These are phyloP conservation scores for Ganaspis brasiliensis DNA, from an alignment of 2,888 invertebrate species.

Conservation along the genomic window DNA sequence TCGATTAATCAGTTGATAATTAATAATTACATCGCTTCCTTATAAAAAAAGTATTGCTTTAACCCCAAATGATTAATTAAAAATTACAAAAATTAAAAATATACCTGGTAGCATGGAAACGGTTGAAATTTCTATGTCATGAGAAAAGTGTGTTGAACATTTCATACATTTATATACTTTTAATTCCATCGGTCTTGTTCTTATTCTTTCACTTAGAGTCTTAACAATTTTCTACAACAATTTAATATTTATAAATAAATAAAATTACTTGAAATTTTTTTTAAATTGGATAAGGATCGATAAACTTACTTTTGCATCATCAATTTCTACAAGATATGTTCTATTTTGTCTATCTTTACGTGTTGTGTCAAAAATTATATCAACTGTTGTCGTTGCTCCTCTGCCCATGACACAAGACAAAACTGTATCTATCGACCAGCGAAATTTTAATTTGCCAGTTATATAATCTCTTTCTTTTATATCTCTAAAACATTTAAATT, in stretches of 20 bases:
- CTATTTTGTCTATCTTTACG: constrained; percentile 83
- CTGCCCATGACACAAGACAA: constrained; percentile 77
- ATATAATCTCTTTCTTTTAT: constrained; percentile 82
- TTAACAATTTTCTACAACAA: constrained; percentile 80
- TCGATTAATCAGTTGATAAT: not conserved
- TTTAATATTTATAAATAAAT: constrained; percentile 32
- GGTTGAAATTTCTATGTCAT: constrained; percentile 78
- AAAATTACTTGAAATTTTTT: not conserved
- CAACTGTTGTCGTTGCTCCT: constrained; percentile 81
- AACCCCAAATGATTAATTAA: no score
- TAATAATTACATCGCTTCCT: no score
- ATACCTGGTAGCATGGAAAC: constrained; percentile 61
- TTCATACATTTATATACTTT: constrained; percentile 83
- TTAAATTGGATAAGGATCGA: no score
- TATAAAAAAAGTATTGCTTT: constrained; percentile 37
- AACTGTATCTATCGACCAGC: constrained; percentile 76
- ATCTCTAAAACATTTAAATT: constrained; percentile 72
- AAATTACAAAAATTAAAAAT: constrained; percentile 35
- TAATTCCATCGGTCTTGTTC: constrained; percentile 79
- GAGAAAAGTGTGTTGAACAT: constrained; percentile 84
- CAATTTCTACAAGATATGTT: constrained; percentile 83
- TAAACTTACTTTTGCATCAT: constrained; percentile 82
- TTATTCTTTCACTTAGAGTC: constrained; percentile 80
- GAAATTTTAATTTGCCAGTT: constrained; percentile 76
- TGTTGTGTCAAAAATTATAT: constrained; percentile 85